Evolutionary conservation across 2,113 vertebrate species (phyloP).

Genomic region (Aptenodytes patagonicus): DNA sequence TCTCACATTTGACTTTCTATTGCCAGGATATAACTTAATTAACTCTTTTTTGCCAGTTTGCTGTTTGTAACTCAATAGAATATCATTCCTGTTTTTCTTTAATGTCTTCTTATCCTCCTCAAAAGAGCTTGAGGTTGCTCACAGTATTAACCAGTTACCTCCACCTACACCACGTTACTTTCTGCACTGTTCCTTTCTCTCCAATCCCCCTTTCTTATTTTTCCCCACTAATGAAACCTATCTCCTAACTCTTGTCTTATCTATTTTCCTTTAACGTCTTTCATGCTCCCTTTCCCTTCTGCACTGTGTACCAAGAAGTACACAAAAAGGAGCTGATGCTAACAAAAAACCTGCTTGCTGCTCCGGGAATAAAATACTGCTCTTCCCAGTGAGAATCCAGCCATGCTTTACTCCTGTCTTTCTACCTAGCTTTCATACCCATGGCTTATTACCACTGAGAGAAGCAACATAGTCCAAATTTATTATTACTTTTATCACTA

Average conservation of each 20-base stretch:
- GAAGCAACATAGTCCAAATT: neutral
- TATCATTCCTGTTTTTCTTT: neutral
- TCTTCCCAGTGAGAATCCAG: neutral
- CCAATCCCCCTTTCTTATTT: neutral
- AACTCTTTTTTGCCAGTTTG: conserved; percentile 8
- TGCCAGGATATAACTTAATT: conserved; percentile 25
- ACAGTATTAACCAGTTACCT: neutral
- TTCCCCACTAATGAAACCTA: neutral
- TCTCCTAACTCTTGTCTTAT: neutral
- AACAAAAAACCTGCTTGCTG: neutral
- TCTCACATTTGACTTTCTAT: conserved; percentile 38
- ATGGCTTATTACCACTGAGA: neutral
- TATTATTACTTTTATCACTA: neutral
- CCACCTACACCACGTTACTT: neutral
- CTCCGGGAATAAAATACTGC: neutral
- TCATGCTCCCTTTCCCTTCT: neutral
- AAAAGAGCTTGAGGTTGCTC: neutral
- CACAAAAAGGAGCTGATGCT: neutral
- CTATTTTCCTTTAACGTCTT: neutral
- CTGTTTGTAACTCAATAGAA: neutral
- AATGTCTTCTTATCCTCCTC: neutral
- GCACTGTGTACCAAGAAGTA: neutral
- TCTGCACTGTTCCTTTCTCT: neutral
- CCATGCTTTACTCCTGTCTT: neutral
- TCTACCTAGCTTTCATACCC: neutral